phyloP scores from a whole-genome alignment of 2,113 vertebrate species.

The Bos taurus region ARS-UCD2.0 NC_037329.1:14657001-14657500 shows the following conservation, averaged over 20 bases:
- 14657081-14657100: not conserved
- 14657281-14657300: not conserved
- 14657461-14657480: not conserved
- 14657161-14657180: not conserved
- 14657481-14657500: not conserved
- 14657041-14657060: not conserved
- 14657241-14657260: not conserved
- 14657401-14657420: not conserved
- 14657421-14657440: not conserved
- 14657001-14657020: not conserved
- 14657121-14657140: not conserved
- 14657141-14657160: not conserved
- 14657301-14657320: not conserved
- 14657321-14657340: not conserved
- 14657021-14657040: not conserved
- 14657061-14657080: not conserved
- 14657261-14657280: not conserved
- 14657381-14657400: not conserved
- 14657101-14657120: not conserved
- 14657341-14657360: not conserved
- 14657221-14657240: not conserved
- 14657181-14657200: not conserved
- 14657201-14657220: not conserved
- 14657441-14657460: not conserved
- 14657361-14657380: not conserved